phyloP scores from a whole-genome alignment of 2,113 vertebrate species.

The Atherinomorus stipes region DNA sequence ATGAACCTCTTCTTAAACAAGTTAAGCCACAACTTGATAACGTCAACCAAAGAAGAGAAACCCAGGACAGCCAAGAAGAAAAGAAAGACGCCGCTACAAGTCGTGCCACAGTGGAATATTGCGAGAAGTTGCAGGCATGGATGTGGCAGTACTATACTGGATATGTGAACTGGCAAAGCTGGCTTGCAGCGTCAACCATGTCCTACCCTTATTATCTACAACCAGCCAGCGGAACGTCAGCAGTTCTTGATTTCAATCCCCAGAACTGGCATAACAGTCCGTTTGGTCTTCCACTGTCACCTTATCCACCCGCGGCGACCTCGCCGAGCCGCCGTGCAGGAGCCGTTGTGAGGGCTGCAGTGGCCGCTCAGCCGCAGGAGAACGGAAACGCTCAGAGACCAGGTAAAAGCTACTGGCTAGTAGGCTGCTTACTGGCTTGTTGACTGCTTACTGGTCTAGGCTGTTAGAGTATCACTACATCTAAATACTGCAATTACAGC shows the following conservation, averaged over 20 bases:
- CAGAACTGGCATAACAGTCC: conserved; percentile 64
- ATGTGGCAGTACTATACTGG: conserved; percentile 95
- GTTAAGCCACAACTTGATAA: conserved; percentile 22
- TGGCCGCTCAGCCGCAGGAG: conserved; percentile 55
- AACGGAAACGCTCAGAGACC: conserved; percentile 78
- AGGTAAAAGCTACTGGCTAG: conserved; percentile 42
- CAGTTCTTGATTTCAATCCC: conserved; percentile 47
- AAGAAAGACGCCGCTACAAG: conserved; percentile 12
- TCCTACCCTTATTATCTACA: conserved; percentile 73
- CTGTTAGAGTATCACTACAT: too few relatives aligned
- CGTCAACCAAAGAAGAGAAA: neutral
- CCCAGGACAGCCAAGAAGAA: neutral
- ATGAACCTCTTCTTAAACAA: conserved; percentile 15
- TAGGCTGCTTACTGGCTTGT: too few relatives aligned
- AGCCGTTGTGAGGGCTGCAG: conserved; percentile 49
- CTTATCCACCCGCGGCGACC: conserved; percentile 32
- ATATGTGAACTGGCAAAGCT: conserved; percentile 90
- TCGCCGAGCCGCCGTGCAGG: conserved; percentile 39
- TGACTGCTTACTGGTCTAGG: neutral
- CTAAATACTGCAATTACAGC: too few relatives aligned
- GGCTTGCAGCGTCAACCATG: conserved; percentile 78
- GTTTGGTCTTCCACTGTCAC: conserved; percentile 54
- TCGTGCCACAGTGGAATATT: conserved; percentile 86
- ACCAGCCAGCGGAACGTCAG: conserved; percentile 37
- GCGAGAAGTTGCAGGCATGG: conserved; percentile 92